A percentile compares a stretch with the other conserved stretches of the same genome.
Evolutionary conservation across 2,888 invertebrate genomes (phyloP).

Genomic region (Sturmia bella): DNA sequence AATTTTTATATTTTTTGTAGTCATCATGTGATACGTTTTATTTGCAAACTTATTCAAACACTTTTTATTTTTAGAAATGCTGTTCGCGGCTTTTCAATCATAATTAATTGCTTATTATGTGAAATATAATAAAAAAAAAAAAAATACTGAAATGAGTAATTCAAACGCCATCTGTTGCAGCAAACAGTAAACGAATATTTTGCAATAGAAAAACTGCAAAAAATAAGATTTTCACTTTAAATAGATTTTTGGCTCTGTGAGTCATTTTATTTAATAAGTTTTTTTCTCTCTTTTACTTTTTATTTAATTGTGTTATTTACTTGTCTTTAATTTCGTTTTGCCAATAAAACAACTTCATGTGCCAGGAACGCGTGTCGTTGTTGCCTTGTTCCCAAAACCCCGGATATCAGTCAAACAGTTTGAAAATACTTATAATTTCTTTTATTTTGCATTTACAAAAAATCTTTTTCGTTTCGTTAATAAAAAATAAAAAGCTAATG

Average conservation of each 20-base stretch:
- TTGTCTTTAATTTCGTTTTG: constrained; percentile 9
- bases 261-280: constrained; percentile 26
- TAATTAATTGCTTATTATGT: constrained; percentile 25
- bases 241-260: constrained; percentile 50
- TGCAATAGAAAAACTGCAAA: constrained; percentile 4
- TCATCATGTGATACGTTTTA: constrained; percentile 26
- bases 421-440: background rate
- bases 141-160: constrained; percentile 32
- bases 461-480: constrained; percentile 6
- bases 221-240: constrained; percentile 28
- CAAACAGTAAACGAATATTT: constrained; percentile 3
- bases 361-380: constrained; percentile 53
- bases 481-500: background rate
- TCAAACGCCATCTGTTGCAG: constrained; percentile 39
- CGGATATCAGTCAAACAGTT: background rate
- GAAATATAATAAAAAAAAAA: background rate
- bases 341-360: constrained; percentile 45
- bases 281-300: constrained; percentile 16
- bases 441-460: background rate
- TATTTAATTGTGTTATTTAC: constrained; percentile 15
- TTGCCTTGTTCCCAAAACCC: constrained; percentile 34
- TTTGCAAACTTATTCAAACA: constrained; percentile 6
- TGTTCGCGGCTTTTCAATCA: background rate
- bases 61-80: constrained; percentile 28
- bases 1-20: background rate